Conservation (phyloP, 2,888 invertebrate genomes). For the Rhodophaea formosa region DNA sequence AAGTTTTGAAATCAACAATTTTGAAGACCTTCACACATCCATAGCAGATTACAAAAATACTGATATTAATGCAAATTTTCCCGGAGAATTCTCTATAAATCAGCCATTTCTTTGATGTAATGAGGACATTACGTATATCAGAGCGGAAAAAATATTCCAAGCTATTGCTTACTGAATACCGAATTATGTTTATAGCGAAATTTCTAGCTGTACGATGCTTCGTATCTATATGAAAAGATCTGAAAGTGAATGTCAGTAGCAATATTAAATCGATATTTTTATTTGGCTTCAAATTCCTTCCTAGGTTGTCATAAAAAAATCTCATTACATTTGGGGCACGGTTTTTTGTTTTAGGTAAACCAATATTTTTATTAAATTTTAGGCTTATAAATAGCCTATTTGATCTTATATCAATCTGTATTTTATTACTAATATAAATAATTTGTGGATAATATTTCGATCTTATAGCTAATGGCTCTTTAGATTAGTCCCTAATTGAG, state of each 20-base stretch:
- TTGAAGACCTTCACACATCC: not conserved
- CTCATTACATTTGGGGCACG: too few relatives aligned
- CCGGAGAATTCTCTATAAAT: not conserved
- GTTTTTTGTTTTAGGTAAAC: too few relatives aligned
- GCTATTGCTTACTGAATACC: not conserved
- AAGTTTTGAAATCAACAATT: too few relatives aligned
- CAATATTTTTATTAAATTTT: too few relatives aligned
- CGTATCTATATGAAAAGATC: not conserved
- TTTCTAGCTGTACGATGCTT: not conserved
- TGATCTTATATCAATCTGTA: too few relatives aligned
- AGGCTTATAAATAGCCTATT: too few relatives aligned
- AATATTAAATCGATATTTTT: too few relatives aligned
- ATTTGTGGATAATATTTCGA: too few relatives aligned
- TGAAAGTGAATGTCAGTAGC: not conserved
- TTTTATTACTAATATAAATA: too few relatives aligned
- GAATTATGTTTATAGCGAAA: not conserved
- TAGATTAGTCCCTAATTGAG: too few relatives aligned
- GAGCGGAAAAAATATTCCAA: slow-evolving; percentile 6
- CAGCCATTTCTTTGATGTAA: slow-evolving; percentile 1
- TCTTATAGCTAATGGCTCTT: too few relatives aligned
- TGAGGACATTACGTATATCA: not conserved
- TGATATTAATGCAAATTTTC: not conserved
- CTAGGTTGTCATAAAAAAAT: not conserved
- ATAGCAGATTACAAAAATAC: not conserved
- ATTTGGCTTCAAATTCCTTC: too few relatives aligned